Percentiles rank a stretch among this genome's conserved stretches.
These are phyloP conservation scores for Epiblema foenella DNA, from an alignment of 2,888 invertebrate genomes.

Conservation along the genomic window DNA sequence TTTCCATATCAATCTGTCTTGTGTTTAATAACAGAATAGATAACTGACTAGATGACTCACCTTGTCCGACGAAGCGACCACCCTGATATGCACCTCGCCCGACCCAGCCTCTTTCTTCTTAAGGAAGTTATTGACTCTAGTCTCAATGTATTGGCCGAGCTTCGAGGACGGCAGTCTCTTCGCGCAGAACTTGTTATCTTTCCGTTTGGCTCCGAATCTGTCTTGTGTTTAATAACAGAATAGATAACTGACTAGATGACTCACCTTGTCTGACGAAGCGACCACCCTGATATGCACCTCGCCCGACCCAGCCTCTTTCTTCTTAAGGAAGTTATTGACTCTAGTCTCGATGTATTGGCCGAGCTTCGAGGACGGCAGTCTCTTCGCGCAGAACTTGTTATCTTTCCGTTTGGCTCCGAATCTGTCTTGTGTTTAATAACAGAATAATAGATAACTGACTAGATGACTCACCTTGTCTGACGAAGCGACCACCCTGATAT, in stretches of 20 bases:
- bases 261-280: conserved; percentile 96
- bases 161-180: conserved; percentile 97
- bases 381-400: conserved; percentile 98
- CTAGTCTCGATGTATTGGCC: conserved; percentile 99
- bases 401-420: conserved; percentile 96
- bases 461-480: conserved; percentile 90
- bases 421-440: no score
- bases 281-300: conserved; percentile 99
- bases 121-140: conserved; percentile 97
- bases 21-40: no score
- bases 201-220: conserved; percentile 94
- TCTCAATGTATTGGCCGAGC: conserved; percentile 98
- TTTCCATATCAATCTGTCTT: no score
- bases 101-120: conserved; percentile 99
- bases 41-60: no score
- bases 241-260: no score
- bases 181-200: conserved; percentile 99
- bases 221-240: no score
- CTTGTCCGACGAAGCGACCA: conserved; percentile 99
- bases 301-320: conserved; percentile 98
- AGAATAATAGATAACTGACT: no score
- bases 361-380: conserved; percentile 96
- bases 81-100: conserved; percentile 98
- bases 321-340: conserved; percentile 98
- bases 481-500: conserved; percentile 98